phyloP scores from a whole-genome alignment of 2,113 vertebrate species.

The Benitochromis conjunctus region DNA sequence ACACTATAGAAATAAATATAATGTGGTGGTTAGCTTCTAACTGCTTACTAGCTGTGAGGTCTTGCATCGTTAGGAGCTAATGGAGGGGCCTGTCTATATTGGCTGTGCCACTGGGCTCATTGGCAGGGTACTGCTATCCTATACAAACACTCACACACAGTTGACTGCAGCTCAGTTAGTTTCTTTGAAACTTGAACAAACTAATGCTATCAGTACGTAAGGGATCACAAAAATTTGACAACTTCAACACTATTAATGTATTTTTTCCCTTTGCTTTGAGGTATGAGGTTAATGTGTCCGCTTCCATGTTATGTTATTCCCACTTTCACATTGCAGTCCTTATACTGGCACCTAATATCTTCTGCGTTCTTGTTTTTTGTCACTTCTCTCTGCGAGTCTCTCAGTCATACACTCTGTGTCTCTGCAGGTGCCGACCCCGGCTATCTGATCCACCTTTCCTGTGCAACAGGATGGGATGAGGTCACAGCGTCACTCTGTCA shows the following conservation, averaged over 20 bases:
- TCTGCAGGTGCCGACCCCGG: slow-evolving; percentile 22
- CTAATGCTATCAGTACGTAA: neutral
- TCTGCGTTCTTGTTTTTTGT: neutral
- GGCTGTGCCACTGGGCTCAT: slow-evolving; percentile 8
- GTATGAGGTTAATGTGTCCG: neutral
- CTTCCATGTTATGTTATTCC: neutral
- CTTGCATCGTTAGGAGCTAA: slow-evolving; percentile 41
- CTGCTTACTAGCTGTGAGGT: slow-evolving; percentile 17
- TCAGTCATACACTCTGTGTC: neutral
- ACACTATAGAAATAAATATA: neutral
- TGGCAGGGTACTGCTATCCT: neutral
- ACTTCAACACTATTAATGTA: neutral
- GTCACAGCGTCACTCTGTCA: slow-evolving; percentile 33
- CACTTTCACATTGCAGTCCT: neutral
- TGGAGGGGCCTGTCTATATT: slow-evolving; percentile 41
- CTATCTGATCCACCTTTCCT: slow-evolving; percentile 60
- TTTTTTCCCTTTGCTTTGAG: neutral
- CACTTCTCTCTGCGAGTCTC: neutral
- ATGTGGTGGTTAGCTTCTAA: neutral
- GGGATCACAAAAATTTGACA: neutral
- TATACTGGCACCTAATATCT: neutral
- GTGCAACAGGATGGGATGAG: slow-evolving; percentile 55
- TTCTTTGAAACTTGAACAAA: neutral
- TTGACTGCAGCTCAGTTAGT: slow-evolving; percentile 17
- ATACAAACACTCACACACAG: slow-evolving; percentile 17